A percentile compares a stretch with the other conserved stretches of the same genome.
Evolutionary conservation across 2,113 vertebrate genomes (phyloP).

Genomic region (Rhea americana): DNA sequence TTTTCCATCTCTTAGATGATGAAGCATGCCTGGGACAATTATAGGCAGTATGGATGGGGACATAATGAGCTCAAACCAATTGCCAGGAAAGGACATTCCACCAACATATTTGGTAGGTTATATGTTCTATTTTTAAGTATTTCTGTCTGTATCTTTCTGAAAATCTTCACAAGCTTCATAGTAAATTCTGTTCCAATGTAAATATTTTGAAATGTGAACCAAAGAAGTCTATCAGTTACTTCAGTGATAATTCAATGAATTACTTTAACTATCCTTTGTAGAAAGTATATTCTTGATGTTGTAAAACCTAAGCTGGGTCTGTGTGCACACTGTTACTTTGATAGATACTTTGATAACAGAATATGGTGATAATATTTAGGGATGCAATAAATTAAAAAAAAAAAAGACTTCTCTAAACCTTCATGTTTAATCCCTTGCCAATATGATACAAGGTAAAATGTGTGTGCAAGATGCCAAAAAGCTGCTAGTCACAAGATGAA

Average conservation of each 20-base stretch:
- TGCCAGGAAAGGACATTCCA: constrained; percentile 97
- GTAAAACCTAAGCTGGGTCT: background rate
- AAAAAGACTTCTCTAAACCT: background rate
- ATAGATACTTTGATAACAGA: background rate
- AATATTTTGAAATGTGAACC: background rate
- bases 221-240: background rate
- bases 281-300: background rate
- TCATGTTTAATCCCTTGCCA: background rate
- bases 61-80: constrained; percentile 98
- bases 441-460: background rate
- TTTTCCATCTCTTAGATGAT: constrained; percentile 87
- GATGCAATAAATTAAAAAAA: background rate
- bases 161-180: background rate
- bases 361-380: background rate
- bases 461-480: background rate
- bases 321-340: background rate
- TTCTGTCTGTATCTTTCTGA: background rate
- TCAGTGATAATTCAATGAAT: background rate
- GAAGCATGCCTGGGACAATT: constrained; percentile 99
- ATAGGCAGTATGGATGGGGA: constrained; percentile 95
- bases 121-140: background rate
- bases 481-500: background rate
- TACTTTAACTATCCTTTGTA: background rate
- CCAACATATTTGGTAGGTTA: constrained; percentile 97
- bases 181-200: background rate